Evolutionary conservation across 2,113 vertebrate genomes (phyloP).

Genomic region (Excalfactoria chinensis): DNA sequence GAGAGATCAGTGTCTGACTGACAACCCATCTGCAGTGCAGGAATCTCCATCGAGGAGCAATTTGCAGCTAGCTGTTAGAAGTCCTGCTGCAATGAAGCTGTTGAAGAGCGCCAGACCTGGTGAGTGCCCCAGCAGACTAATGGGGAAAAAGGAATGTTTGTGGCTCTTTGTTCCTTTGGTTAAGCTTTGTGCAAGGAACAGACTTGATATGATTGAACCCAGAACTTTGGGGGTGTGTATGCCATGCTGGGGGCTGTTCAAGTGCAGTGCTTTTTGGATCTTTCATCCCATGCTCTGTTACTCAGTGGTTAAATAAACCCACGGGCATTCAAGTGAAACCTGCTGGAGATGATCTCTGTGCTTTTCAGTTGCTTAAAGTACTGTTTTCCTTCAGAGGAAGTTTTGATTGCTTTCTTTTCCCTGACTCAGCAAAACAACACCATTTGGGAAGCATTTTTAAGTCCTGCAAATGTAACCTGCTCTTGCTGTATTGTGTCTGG

Average conservation of each 20-base stretch:
- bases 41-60: conserved; percentile 5
- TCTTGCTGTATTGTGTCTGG: not conserved
- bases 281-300: not conserved
- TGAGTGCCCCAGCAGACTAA: conserved; percentile 29
- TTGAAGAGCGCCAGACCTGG: not conserved
- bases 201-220: rapidly evolving
- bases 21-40: not conserved
- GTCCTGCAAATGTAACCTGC: not conserved
- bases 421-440: not conserved
- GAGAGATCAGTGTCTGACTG: not conserved
- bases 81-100: not conserved
- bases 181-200: conserved; percentile 16
- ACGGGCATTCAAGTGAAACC: not conserved
- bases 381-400: not conserved
- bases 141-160: conserved; percentile 63
- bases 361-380: rapidly evolving
- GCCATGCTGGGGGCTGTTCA: rapidly evolving
- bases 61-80: not conserved
- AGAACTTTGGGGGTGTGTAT: not conserved
- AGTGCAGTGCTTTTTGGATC: rapidly evolving
- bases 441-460: not conserved
- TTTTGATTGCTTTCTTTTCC: not conserved
- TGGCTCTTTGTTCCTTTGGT: conserved; percentile 75
- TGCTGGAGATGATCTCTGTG: not conserved
- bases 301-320: not conserved